A percentile compares a stretch with the other conserved stretches of the same genome.
phyloP scores from a whole-genome alignment of 2,888 invertebrate species.

The Baccha elongata region DNA sequence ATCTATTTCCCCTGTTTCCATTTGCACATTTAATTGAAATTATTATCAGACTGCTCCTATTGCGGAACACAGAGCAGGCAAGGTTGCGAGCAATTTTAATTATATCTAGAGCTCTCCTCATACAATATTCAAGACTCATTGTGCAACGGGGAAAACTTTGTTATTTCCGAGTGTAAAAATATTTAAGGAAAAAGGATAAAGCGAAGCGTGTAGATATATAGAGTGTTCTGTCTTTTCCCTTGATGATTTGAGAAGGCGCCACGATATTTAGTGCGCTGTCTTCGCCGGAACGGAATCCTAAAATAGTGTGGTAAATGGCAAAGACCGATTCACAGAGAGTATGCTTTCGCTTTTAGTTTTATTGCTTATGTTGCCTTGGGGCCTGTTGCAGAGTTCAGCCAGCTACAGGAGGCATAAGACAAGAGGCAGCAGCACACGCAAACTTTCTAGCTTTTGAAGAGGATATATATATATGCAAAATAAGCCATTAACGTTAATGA shows the following conservation, averaged over 20 bases:
- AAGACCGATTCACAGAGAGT: conserved; percentile 7
- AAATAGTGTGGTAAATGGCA: conserved; percentile 34
- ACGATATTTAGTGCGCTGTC: conserved; percentile 44
- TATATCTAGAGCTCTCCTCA: conserved; percentile 47
- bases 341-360: conserved; percentile 33
- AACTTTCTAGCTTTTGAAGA: conserved; percentile 18
- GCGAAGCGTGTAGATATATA: background rate
- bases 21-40: conserved; percentile 73
- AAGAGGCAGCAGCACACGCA: conserved; percentile 2
- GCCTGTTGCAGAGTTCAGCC: conserved; percentile 30
- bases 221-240: conserved; percentile 30
- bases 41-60: conserved; percentile 60
- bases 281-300: conserved; percentile 21
- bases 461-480: conserved; percentile 53
- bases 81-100: conserved; percentile 70
- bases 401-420: background rate
- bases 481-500: conserved; percentile 63
- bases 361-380: conserved; percentile 41
- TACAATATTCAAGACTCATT: conserved; percentile 64
- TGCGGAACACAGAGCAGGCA: conserved; percentile 6
- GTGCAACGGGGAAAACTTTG: conserved; percentile 47
- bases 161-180: conserved; percentile 24
- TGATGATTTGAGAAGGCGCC: conserved; percentile 59
- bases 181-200: conserved; percentile 31
- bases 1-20: conserved; percentile 67